Conservation (phyloP, 64 coral and sea anemone species). For the Catalaphyllia jardinei region DNA sequence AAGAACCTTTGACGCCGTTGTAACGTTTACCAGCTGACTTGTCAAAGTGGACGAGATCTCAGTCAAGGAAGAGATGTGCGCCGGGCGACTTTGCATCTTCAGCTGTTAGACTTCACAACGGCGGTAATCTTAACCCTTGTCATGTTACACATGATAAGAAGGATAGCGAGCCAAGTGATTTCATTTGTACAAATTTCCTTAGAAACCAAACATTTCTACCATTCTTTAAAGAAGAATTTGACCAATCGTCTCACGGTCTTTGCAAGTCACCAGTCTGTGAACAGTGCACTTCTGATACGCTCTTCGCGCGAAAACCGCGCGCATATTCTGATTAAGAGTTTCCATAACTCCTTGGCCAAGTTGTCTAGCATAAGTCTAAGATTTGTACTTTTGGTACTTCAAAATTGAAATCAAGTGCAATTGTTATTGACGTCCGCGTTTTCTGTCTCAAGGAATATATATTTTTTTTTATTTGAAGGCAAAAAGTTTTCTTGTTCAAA, state of each 20-base stretch:
- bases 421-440: neutral
- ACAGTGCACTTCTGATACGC: too few relatives aligned
- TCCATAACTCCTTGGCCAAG: too few relatives aligned
- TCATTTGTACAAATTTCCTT: neutral
- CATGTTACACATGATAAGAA: constrained; percentile 4
- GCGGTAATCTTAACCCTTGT: neutral
- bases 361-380: neutral
- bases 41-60: neutral
- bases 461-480: neutral
- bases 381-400: neutral
- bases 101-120: constrained; percentile 28
- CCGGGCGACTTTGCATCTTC: neutral
- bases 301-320: too few relatives aligned
- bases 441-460: neutral
- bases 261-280: too few relatives aligned
- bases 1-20: neutral
- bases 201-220: neutral
- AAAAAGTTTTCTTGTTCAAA: neutral
- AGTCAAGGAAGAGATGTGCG: neutral
- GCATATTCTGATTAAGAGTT: too few relatives aligned
- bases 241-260: neutral
- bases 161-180: neutral
- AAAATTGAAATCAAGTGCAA: neutral
- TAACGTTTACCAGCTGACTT: constrained; percentile 21
- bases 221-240: neutral